Conservation (phyloP, 2,113 vertebrate genomes). For the Lagopus muta region DNA sequence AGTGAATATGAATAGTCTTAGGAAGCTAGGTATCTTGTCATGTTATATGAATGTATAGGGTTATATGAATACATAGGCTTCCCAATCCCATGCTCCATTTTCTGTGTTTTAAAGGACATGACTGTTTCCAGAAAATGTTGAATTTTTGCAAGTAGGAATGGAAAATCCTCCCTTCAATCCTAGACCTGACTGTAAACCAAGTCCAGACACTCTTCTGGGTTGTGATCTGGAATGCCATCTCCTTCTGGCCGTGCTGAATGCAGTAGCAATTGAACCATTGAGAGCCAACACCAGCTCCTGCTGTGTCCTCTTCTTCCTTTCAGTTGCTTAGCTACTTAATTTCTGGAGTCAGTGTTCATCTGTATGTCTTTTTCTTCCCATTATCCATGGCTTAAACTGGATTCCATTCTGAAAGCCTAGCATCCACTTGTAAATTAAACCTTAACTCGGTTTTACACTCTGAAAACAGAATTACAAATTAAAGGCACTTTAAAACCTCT, state of each 20-base stretch:
- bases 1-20: not conserved
- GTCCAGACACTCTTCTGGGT: not conserved
- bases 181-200: not conserved
- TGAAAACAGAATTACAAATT: not conserved
- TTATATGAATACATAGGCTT: not conserved
- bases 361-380: accelerated
- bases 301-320: not conserved
- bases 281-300: not conserved
- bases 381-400: accelerated
- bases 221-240: not conserved
- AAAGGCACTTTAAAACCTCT: not conserved
- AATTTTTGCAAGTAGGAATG: not conserved
- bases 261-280: not conserved
- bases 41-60: not conserved
- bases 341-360: not conserved
- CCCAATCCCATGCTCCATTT: not conserved
- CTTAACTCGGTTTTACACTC: not conserved
- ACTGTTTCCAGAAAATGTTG: not conserved
- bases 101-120: not conserved
- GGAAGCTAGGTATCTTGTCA: not conserved
- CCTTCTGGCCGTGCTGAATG: not conserved
- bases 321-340: not conserved
- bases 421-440: not conserved
- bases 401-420: not conserved
- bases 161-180: not conserved